These are phyloP conservation scores for Apis laboriosa DNA, from an alignment of 1,140 invertebrate species.

Conservation along the genomic window DNA sequence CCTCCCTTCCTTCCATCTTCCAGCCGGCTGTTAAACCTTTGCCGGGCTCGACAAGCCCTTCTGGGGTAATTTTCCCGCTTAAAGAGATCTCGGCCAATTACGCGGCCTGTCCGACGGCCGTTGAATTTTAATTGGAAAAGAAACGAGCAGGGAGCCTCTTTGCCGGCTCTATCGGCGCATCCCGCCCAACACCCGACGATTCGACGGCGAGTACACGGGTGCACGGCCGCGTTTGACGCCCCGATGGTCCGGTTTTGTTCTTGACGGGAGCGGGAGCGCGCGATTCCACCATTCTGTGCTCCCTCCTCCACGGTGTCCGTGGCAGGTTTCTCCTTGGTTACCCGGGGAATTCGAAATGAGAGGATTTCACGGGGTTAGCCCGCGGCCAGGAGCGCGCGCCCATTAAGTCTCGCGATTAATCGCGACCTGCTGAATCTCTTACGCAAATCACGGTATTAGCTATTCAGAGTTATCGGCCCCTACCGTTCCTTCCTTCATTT, in stretches of 20 bases:
- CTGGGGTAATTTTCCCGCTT: slow-evolving; percentile 78
- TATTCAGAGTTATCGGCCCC: slow-evolving; percentile 64
- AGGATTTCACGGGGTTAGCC: slow-evolving; percentile 25
- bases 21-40: slow-evolving; percentile 64
- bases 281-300: not conserved
- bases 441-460: slow-evolving; percentile 67
- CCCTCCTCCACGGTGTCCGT: slow-evolving; percentile 5
- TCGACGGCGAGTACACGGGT: not conserved
- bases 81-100: slow-evolving; percentile 80
- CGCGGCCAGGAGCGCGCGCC: slow-evolving; percentile 5
- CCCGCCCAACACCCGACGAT: not conserved
- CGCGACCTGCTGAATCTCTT: slow-evolving; percentile 70
- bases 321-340: slow-evolving; percentile 17
- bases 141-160: slow-evolving; percentile 61
- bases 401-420: slow-evolving; percentile 66
- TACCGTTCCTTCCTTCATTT: not conserved
- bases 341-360: slow-evolving; percentile 35
- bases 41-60: slow-evolving; percentile 73
- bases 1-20: slow-evolving; percentile 26
- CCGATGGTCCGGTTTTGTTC: slow-evolving; percentile 38
- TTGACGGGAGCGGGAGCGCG: not conserved
- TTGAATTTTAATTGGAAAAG: slow-evolving; percentile 79
- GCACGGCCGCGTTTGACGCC: not conserved
- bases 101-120: slow-evolving; percentile 72
- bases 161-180: slow-evolving; percentile 48